Evolutionary conservation across 2,888 invertebrate species (phyloP), one percentile per base, ranked within the genome.

Genomic region (Caenorhabditis sp.): DNA sequence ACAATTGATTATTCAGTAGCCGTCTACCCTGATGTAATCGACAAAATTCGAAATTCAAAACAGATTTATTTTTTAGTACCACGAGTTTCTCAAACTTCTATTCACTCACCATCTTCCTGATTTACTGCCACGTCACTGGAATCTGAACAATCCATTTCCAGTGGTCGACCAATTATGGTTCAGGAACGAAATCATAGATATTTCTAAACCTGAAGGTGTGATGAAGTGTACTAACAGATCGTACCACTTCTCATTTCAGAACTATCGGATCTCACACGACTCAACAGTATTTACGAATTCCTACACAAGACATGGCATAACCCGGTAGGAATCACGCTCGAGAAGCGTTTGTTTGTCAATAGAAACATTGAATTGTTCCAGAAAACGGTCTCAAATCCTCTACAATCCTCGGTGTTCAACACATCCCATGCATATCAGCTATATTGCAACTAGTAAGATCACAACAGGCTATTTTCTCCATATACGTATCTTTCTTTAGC

Each of bases 51-150:
- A 24, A 44, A 14, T 24, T 24, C 1, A 22, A 26, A 41, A 16
- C 2, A 19, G n/a, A 8, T 76, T 66, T 38, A 19, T n/a, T 22
- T 68, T 75, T 35, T n/a, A 76, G 76, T 76, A 59, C 19, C 49
- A 49, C 16, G 10, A 68, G 12, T 76, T 59, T 12, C 47, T 76
- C 8, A 59, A 68, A n/a, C 22, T 68, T 10, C 59, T 76, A 0
- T 76, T 76, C 49, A 44, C 24, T 19, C 38, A 68, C 35, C 76
- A 76, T 41, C 22, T 76, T 59, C 24, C 66, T 28, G 76, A 76
- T 8, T 28, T 76, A 12, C 4, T 76, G 16, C 76, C 76, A 10
- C 68, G 76, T 6, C 68, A 68, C n/a, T 76, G 76, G 76, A 76
- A 49, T 3, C 51, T 68, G 28, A 19, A 41, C 6, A 68, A 51